Conservation (phyloP, 1,140 invertebrate genomes). For the Drosophila auraria region DNA sequence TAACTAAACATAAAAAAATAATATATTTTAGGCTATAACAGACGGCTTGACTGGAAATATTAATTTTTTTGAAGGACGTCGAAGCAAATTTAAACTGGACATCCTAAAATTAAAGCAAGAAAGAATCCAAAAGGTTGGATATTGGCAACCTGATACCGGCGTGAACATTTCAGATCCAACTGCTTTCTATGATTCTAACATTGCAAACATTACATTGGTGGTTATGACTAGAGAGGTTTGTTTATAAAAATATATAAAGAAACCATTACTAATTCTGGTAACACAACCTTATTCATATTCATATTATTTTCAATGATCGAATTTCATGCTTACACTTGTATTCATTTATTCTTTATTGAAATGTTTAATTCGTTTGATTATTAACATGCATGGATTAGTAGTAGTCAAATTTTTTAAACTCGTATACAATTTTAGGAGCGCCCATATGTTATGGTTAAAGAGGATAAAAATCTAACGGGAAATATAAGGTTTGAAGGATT, state of each 20-base stretch:
- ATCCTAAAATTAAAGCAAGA: constrained; percentile 93
- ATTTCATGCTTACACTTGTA: no score
- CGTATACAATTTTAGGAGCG: constrained; percentile 89
- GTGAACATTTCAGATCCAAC: constrained; percentile 93
- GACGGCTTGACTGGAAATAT: constrained; percentile 95
- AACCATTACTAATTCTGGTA: no score
- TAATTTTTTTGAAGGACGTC: constrained; percentile 93
- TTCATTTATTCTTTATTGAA: no score
- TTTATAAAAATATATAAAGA: background rate
- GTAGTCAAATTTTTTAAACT: no score
- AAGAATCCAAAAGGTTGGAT: constrained; percentile 91
- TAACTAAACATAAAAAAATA: no score
- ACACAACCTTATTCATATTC: no score
- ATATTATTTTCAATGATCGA: no score
- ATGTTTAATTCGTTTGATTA: background rate
- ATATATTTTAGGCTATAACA: constrained; percentile 83
- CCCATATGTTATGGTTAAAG: constrained; percentile 97
- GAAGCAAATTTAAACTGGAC: constrained; percentile 94
- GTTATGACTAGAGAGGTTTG: constrained; percentile 90
- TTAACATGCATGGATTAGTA: no score
- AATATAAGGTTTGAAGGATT: constrained; percentile 97
- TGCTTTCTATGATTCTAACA: constrained; percentile 93
- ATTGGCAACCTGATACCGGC: constrained; percentile 91
- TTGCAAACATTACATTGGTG: constrained; percentile 94
- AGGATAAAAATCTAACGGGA: constrained; percentile 93